A percentile compares a stretch with the other conserved stretches of the same genome.
Conservation (phyloP, 92 coral and sea anemone species). For the Siderastrea siderea region DNA sequence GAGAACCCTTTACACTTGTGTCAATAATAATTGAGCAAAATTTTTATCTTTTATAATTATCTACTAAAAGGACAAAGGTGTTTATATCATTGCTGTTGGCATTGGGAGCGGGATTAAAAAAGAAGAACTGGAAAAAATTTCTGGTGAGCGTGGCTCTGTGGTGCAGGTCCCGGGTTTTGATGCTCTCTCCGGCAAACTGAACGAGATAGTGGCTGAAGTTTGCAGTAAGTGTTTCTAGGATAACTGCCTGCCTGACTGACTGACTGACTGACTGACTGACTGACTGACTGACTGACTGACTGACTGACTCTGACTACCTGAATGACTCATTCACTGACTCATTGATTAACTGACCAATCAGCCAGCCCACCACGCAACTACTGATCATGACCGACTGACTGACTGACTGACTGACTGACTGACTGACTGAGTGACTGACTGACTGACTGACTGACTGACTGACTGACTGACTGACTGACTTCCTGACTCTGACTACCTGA, state of each 20-base stretch:
- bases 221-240: constrained; percentile 12
- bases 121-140: constrained; percentile 16
- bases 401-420: too few species aligned
- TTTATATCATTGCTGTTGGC: constrained; percentile 37
- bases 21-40: too few species aligned
- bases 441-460: background rate
- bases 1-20: too few species aligned
- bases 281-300: background rate
- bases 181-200: constrained; percentile 10
- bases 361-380: too few species aligned
- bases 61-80: constrained; percentile 21
- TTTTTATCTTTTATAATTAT: background rate
- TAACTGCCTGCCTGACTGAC: background rate
- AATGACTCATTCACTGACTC: too few species aligned
- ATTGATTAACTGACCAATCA: too few species aligned
- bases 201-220: background rate
- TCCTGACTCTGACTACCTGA: background rate
- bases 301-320: too few species aligned
- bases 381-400: too few species aligned
- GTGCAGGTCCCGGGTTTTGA: constrained; percentile 21
- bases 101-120: constrained; percentile 25
- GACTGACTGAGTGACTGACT: too few species aligned
- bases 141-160: constrained; percentile 36
- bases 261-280: background rate
- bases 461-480: background rate